A percentile compares a stretch with the other conserved stretches of the same genome.
Conservation (phyloP, 2,797 vertebrate genomes). For the Botia almorhae region DNA sequence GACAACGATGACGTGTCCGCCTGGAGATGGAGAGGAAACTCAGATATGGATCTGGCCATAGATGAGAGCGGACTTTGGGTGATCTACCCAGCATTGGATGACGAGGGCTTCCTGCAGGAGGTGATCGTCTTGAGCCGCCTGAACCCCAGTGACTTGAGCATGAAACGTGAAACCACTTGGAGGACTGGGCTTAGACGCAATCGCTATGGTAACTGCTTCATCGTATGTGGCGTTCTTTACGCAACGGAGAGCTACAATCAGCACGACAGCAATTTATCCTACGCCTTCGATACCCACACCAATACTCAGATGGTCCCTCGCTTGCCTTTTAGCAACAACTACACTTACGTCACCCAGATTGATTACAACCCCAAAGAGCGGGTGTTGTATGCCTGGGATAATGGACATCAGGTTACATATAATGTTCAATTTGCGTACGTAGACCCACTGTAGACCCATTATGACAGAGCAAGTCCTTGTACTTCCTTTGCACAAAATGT, state of each 20-base stretch:
- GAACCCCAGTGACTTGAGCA: slow-evolving; percentile 89
- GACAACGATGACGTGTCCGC: slow-evolving; percentile 84
- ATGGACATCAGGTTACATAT: slow-evolving; percentile 97
- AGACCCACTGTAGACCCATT: slow-evolving; percentile 63
- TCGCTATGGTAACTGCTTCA: slow-evolving; percentile 93
- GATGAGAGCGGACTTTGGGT: slow-evolving; percentile 97
- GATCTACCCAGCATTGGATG: slow-evolving; percentile 91
- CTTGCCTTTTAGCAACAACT: slow-evolving; percentile 93
- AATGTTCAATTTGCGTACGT: slow-evolving; percentile 90
- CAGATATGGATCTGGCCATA: slow-evolving; percentile 90
- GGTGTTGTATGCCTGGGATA: slow-evolving; percentile 95
- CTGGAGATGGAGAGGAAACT: slow-evolving; percentile 90
- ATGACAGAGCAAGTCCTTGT: slow-evolving; percentile 32
- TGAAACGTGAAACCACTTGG: slow-evolving; percentile 93
- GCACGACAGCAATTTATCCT: slow-evolving; percentile 90
- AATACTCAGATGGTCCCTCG: slow-evolving; percentile 95
- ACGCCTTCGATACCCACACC: slow-evolving; percentile 97
- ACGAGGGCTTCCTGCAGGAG: slow-evolving; percentile 91
- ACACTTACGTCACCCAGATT: slow-evolving; percentile 92
- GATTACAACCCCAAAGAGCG: slow-evolving; percentile 98
- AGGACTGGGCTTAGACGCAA: slow-evolving; percentile 89
- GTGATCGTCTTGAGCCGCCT: slow-evolving; percentile 92
- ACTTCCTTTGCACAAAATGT: slow-evolving; percentile 20
- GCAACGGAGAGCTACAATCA: slow-evolving; percentile 92
- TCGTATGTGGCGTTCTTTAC: slow-evolving; percentile 95